Percentiles rank a stretch among this genome's conserved stretches.
These are phyloP conservation scores for Gracilinanus agilis DNA, from an alignment of 2,113 vertebrate genomes.

Conservation along the genomic window DNA sequence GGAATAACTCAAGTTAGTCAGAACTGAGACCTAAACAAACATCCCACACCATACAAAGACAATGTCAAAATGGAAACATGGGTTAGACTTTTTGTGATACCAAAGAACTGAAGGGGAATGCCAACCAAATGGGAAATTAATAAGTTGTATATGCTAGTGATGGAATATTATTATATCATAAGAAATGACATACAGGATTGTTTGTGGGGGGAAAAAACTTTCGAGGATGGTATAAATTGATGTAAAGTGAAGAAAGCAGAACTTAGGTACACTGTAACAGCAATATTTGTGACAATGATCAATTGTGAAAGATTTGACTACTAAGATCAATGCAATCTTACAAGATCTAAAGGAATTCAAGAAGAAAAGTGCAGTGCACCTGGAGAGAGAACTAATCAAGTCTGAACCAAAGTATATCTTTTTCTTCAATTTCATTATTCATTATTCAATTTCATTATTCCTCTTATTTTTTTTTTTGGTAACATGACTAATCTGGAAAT, in stretches of 20 bases:
- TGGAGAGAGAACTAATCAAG: background rate
- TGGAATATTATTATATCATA: too few relatives aligned
- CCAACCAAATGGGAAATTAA: too few relatives aligned
- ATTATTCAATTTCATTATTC: background rate
- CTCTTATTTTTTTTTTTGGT: background rate
- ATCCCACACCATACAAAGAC: background rate
- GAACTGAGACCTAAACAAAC: background rate
- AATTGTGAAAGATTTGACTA: too few relatives aligned
- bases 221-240: too few relatives aligned
- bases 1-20: background rate
- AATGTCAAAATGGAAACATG: background rate
- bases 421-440: background rate
- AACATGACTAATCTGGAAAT: background rate
- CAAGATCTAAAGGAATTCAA: background rate
- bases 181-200: too few relatives aligned
- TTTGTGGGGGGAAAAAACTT: too few relatives aligned
- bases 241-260: too few relatives aligned
- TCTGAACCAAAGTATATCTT: background rate
- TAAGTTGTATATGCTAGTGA: too few relatives aligned
- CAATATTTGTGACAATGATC: too few relatives aligned
- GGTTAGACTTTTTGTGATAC: background rate
- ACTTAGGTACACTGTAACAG: too few relatives aligned
- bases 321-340: too few relatives aligned
- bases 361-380: background rate
- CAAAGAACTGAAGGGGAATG: too few relatives aligned